These are phyloP conservation scores for Gobio gobio DNA, from an alignment of 2,113 vertebrate species.

Conservation along the genomic window DNA sequence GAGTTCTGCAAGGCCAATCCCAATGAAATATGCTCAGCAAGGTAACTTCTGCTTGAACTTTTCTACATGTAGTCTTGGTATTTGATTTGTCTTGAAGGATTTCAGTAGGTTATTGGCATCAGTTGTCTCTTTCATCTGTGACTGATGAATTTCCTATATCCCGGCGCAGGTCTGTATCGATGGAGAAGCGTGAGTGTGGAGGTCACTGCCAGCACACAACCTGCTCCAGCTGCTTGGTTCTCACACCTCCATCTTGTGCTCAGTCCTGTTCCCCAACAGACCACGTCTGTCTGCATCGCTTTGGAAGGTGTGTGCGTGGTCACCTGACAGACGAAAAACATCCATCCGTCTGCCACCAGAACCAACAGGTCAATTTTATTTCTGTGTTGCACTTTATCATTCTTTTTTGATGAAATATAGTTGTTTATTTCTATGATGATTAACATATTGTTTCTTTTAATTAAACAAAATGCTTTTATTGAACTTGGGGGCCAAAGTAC, in stretches of 20 bases:
- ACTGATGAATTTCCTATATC: not conserved
- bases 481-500: not conserved
- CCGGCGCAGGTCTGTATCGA: constrained; percentile 61
- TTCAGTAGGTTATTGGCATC: too few species aligned
- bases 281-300: constrained; percentile 66
- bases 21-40: constrained; percentile 70
- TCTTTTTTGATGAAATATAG: not conserved
- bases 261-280: constrained; percentile 65
- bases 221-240: constrained; percentile 72
- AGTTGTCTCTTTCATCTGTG: too few species aligned
- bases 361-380: constrained; percentile 64
- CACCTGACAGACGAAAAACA: constrained; percentile 59
- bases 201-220: constrained; percentile 75
- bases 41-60: constrained; percentile 53
- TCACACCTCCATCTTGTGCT: constrained; percentile 65
- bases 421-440: not conserved
- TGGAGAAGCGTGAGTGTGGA: constrained; percentile 64
- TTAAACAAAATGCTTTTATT: not conserved
- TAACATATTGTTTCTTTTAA: not conserved
- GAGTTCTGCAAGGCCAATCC: constrained; percentile 71
- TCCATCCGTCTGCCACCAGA: constrained; percentile 59
- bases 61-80: not conserved
- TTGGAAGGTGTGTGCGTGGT: constrained; percentile 70
- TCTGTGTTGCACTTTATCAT: not conserved
- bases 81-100: not conserved